Base-by-base conservation (phyloP, 1,140 invertebrate genomes). In the Polypedilum pembai region DNA sequence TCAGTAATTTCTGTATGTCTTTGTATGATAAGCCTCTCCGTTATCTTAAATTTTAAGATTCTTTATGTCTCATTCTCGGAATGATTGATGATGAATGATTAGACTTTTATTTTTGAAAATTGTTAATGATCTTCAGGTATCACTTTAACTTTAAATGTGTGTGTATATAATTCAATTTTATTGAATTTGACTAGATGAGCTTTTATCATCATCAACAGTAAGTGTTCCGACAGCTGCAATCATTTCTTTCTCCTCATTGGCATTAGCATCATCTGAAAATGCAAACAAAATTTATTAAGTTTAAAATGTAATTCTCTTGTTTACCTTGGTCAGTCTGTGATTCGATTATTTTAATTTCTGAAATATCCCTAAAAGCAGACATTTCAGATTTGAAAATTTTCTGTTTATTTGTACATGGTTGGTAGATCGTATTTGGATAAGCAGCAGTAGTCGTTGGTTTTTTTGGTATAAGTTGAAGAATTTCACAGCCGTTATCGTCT, bases 381-480 rank as follows among this genome's bases (percentile, higher is more conserved):
- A 69, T n/a, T n/a, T n/a, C 18, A 18, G 65, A 69, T 21, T 69
- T 56, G 1, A 56, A 56, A n/a, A 56, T 56, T 56, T 56, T 56
- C n/a, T 56, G 45, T 69, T 10, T 20, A 69, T 69, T 69, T 69
- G 65, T 69, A 69, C 65, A 69, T 69, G 65, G 65, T 18, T 69
- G 65, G 20, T 69, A 69, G 8, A 20, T 69, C 8, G 65, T 18
- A 69, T 18, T 18, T 69, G 17, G 65, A 21, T 10, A 20, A 7
- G 12, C 65, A 21, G 65, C 17, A 69, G 20, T 69, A 20, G 45
- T 8, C n/a, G 24, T 17, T 1, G 65, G 65, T 20, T 69, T 69
- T 69, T 69, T 69, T 69, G 65, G 65, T 69, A 20, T 69, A 7
- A 69, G 65, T 69, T 69, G 65, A 69, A 69, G 20, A 10, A 69